Conservation (phyloP, 2,113 vertebrate genomes). For the Ageneiosus marmoratus region DNA sequence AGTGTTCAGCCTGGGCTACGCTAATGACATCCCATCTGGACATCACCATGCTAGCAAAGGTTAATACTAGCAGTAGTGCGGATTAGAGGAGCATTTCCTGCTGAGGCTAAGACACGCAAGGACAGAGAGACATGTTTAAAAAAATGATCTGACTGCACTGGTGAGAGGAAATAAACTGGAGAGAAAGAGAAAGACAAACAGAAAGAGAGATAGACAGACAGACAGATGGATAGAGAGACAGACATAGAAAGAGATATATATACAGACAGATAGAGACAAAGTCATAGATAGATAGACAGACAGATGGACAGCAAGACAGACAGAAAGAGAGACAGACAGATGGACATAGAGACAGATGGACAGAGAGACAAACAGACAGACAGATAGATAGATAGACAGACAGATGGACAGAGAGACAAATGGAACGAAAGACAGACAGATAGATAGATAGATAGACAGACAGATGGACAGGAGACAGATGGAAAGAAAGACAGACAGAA, state of each 20-base stretch:
- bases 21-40: constrained; percentile 22
- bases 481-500: too few species aligned
- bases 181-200: neutral
- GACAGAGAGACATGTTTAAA: neutral
- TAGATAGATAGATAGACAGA: neutral
- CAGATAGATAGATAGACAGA: too few species aligned
- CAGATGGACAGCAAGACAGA: neutral
- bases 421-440: neutral
- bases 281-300: too few species aligned
- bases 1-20: constrained; percentile 4
- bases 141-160: neutral
- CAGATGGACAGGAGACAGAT: too few species aligned
- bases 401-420: neutral
- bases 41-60: constrained; percentile 14
- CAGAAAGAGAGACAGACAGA: too few species aligned
- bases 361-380: too few species aligned
- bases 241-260: too few species aligned
- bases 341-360: too few species aligned
- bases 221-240: too few species aligned
- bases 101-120: constrained; percentile 1
- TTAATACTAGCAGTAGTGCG: constrained; percentile 6
- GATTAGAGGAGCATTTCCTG: constrained; percentile 18
- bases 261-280: too few species aligned
- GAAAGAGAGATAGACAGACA: too few species aligned
- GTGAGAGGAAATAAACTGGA: neutral